Conservation (phyloP, 2,888 invertebrate species). For the Stenodema calcarata region DNA sequence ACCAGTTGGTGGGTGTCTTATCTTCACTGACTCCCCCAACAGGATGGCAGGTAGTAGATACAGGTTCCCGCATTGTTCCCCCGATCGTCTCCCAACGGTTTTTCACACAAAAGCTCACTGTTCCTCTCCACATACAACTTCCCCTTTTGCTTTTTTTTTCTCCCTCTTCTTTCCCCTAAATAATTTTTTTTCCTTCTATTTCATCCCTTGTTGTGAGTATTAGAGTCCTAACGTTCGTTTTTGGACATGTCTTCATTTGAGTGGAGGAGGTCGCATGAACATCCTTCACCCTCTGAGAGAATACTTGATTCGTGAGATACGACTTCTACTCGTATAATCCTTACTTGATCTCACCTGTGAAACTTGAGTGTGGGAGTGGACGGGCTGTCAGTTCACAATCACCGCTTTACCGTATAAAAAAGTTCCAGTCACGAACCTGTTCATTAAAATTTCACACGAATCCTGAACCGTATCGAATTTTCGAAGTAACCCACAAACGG, state of each 20-base stretch:
- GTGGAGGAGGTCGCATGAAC: background rate
- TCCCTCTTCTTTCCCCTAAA: background rate
- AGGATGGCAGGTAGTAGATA: constrained; percentile 6
- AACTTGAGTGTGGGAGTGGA: no score
- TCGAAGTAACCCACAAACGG: no score
- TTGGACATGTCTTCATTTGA: background rate
- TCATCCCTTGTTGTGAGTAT: background rate
- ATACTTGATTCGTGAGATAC: background rate
- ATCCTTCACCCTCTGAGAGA: background rate
- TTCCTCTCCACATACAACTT: background rate
- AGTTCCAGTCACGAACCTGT: no score
- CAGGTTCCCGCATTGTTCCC: background rate
- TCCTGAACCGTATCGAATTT: no score
- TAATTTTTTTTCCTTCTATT: background rate
- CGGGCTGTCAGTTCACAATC: no score
- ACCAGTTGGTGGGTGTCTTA: constrained; percentile 4
- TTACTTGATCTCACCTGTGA: no score
- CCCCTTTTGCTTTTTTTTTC: background rate
- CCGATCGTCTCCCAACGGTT: background rate
- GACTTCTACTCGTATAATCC: no score
- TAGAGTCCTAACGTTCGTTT: constrained; percentile 1
- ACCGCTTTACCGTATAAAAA: no score
- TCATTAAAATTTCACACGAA: no score
- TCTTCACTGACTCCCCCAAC: background rate
- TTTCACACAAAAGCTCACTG: constrained; percentile 15